These are phyloP conservation scores for Cacatua alba DNA, from an alignment of 2,113 vertebrate species.

Conservation along the genomic window DNA sequence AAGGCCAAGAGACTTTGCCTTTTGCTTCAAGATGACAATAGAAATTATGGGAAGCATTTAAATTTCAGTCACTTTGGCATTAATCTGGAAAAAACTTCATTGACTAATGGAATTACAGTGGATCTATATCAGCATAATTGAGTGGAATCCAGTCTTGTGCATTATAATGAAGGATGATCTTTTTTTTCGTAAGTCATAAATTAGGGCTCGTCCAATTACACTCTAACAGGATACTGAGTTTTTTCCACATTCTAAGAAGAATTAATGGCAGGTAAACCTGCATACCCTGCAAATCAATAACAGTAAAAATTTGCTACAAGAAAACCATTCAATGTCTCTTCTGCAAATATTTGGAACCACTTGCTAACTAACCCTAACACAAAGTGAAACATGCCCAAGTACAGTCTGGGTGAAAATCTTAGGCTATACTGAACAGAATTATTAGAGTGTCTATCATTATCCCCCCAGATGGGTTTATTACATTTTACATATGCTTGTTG, in stretches of 20 bases:
- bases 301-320: neutral
- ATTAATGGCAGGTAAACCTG: neutral
- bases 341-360: neutral
- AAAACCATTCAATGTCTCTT: neutral
- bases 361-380: neutral
- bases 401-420: neutral
- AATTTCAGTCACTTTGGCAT: neutral
- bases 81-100: slow-evolving; percentile 7
- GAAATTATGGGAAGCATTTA: neutral
- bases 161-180: neutral
- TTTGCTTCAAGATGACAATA: neutral
- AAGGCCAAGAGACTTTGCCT: neutral
- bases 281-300: neutral
- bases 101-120: slow-evolving; percentile 19
- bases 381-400: neutral
- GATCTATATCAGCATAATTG: neutral
- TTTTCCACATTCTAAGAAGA: neutral
- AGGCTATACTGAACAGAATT: neutral
- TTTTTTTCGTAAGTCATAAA: neutral
- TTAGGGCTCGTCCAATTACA: neutral
- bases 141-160: neutral
- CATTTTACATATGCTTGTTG: neutral
- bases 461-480: neutral
- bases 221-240: neutral
- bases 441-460: neutral